phyloP scores from a whole-genome alignment of 2,888 invertebrate genomes.

The Hypena proboscidalis region DNA sequence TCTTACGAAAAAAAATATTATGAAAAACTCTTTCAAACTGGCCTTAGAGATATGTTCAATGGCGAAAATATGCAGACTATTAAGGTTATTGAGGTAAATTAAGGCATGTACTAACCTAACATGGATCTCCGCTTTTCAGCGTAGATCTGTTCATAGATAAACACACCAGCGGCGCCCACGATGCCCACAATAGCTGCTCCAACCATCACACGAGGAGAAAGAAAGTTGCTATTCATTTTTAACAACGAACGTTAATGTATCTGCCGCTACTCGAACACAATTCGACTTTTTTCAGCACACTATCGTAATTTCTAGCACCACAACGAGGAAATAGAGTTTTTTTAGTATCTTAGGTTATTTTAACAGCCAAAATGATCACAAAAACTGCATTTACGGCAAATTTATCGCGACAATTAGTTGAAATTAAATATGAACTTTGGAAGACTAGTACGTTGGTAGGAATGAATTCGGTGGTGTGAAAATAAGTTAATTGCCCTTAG shows the following conservation, averaged over 20 bases:
- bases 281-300: conserved; percentile 6
- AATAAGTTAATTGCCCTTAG: conserved; percentile 6
- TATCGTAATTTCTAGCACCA: conserved; percentile 5
- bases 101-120: conserved; percentile 54
- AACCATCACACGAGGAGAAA: conserved; percentile 69
- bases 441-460: conserved; percentile 1
- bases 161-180: conserved; percentile 79
- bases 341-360: conserved; percentile 14
- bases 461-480: background rate
- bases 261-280: background rate
- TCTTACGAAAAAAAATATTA: too few species aligned
- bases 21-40: too few species aligned
- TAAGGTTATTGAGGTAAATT: too few species aligned
- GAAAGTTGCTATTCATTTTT: conserved; percentile 44
- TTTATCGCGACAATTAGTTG: conserved; percentile 5
- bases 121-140: conserved; percentile 77
- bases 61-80: too few species aligned
- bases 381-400: conserved; percentile 8
- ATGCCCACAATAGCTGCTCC: conserved; percentile 81
- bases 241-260: too few species aligned
- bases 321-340: conserved; percentile 11
- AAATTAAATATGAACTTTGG: conserved; percentile 12
- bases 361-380: conserved; percentile 13
- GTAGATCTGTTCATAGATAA: conserved; percentile 78
- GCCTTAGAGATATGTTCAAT: too few species aligned